Percentiles rank a stretch among this genome's conserved stretches.
phyloP scores from a whole-genome alignment of 2,797 vertebrate species.

The Melanogrammus aeglefinus region DNA sequence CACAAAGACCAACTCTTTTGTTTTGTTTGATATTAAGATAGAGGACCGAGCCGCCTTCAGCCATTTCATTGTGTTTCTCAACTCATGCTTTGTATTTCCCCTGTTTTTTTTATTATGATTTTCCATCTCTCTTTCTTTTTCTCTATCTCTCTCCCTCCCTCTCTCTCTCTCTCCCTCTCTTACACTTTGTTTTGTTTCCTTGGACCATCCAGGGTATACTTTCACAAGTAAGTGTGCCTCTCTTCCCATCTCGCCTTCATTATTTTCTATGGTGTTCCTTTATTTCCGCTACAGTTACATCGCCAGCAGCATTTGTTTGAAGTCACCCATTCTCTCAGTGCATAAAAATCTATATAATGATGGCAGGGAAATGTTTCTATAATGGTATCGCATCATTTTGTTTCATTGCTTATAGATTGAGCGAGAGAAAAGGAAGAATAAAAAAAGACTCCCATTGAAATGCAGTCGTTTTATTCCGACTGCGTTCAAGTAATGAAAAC shows the following conservation, averaged over 20 bases:
- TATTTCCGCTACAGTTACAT: not conserved
- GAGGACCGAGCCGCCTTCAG: constrained; percentile 34
- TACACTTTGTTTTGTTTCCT: constrained; percentile 75
- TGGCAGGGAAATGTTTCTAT: not conserved
- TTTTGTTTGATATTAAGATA: not conserved
- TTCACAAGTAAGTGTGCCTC: constrained; percentile 90
- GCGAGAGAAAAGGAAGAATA: not conserved
- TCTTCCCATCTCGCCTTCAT: constrained; percentile 45
- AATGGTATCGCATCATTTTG: not conserved
- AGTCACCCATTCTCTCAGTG: constrained; percentile 17
- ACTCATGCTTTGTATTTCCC: constrained; percentile 70
- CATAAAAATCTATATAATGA: constrained; percentile 11
- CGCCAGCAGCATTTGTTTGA: constrained; percentile 18
- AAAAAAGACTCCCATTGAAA: not conserved
- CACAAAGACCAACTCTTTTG: not conserved
- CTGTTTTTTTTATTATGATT: constrained; percentile 76
- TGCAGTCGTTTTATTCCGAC: not conserved
- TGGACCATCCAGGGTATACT: constrained; percentile 85
- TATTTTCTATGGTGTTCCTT: not conserved
- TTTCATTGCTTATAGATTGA: not conserved
- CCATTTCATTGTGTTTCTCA: constrained; percentile 62
- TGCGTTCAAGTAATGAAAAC: not conserved
- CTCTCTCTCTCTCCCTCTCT: constrained; percentile 33
- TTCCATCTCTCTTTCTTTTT: constrained; percentile 73
- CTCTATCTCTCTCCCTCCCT: constrained; percentile 67